Evolutionary conservation across 1,140 invertebrate genomes (phyloP).

Genomic region (Aphis craccivora): DNA sequence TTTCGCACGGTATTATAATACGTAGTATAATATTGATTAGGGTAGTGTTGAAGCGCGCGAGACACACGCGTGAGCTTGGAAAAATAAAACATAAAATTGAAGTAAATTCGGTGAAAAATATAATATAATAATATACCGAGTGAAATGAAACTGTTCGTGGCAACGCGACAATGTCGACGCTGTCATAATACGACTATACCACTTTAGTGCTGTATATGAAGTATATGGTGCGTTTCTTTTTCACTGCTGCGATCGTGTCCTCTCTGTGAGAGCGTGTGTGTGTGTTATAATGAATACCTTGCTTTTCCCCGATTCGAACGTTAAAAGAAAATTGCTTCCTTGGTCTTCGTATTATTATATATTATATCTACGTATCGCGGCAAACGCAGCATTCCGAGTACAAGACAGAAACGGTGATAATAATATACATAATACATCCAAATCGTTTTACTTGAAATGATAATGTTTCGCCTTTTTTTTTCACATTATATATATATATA

Average conservation of each 20-base stretch:
- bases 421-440: background rate
- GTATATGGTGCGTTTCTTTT: background rate
- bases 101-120: background rate
- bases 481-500: too few relatives aligned
- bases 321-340: conserved; percentile 17
- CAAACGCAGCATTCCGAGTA: background rate
- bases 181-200: background rate
- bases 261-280: too few relatives aligned
- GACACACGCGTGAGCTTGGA: background rate
- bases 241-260: background rate
- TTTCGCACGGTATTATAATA: background rate
- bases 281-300: background rate
- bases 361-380: background rate
- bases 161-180: background rate
- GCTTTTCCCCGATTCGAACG: background rate
- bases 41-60: too few relatives aligned
- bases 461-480: background rate
- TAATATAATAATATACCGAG: background rate
- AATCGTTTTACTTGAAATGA: background rate
- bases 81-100: background rate
- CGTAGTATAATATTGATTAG: background rate
- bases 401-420: background rate
- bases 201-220: too few relatives aligned
- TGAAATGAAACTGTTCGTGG: background rate
- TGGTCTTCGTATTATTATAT: background rate